Base-by-base conservation (phyloP, 2,113 vertebrate genomes). In the Paramormyrops kingsleyae region DNA sequence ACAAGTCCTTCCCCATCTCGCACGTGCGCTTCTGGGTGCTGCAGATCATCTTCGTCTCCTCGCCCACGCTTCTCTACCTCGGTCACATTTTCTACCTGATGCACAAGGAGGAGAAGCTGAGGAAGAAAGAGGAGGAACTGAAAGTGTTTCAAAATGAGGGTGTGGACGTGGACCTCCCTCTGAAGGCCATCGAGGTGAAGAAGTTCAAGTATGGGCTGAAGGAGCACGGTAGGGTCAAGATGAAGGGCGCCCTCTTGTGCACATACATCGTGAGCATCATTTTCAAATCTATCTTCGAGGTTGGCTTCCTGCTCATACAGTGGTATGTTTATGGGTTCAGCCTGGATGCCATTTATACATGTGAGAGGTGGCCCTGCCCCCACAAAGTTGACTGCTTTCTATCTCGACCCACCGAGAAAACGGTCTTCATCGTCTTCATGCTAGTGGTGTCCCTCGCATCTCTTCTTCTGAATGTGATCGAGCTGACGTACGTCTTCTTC, bases 361-460 rank as follows among this genome's bases (percentile, higher is more conserved):
- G 97, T n/a, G 94, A 97, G 90, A 90, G 96, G 90, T 95, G 95
- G 0, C 97, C 97, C 0, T 98, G 97, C 94, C 97, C 97, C 0
- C 97, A 98, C 89, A 94, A 95, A 88, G 96, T 97, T 59, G 97
- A 98, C 95, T 98, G 97, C 89, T 98, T 97, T 95, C 96, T 98
- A 50, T 98, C 97, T 1, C 97, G 97, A 21, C 97, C 97, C 83
- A 98, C 97, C 0, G 97, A 98, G 94, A 98, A 98, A 92, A 97
- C 97, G 44, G 96, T 98, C 91, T 98, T 98, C 93, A 97, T 98
- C 92, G 93, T 97, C 91, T 98, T 98, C 94, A 97, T 98, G 97
- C 91, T 98, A 89, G 96, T 97, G 0, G 97, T 98, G 42, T 97
- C 97, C 12, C 90, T 98, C 85, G 96, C 97, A 47, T 98, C 97